Evolutionary conservation across 2,113 vertebrate species (phyloP), one percentile per base, ranked within the genome.

Genomic region (Buteo buteo): DNA sequence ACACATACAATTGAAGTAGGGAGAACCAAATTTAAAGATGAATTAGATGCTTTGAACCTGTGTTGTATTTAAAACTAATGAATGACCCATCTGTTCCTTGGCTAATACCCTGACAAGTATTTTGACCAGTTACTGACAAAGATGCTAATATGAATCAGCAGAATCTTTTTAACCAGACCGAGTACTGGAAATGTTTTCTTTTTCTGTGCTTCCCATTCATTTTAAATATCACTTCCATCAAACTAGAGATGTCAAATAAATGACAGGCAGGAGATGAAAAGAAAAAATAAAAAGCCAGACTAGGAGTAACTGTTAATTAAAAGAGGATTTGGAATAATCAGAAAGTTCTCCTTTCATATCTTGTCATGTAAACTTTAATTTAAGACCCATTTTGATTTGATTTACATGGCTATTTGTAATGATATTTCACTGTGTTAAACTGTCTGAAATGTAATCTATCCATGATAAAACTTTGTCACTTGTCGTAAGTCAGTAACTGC

Each of bases 241-340:
- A 17, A 50, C 47, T 29, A 10, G 16, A 88, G n/a, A 80, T 67
- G 31, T 94, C 76, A 85, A 81, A 74, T 54, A 80, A 82, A 90
- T 78, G 80, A 84, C 64, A 94, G 71, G 61, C 38, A 90, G 55
- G 80, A 92, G 67, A 85, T 86, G 65, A 57, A 93, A 94, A 91
- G 8, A n/a, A 78, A 81, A 95, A 87, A 82, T 40, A 77, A 94
- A 74, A 94, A 96, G 57, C 28, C 14, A 70, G 76, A 72, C 76
- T 90, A 26, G 44, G 36, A 65, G 45, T 52, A 92, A 88, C 19
- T 84, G 88, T 90, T 94, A 94, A 96, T 95, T 97, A 96, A 97
- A 94, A 73, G 57, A 69, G 74, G 36, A 91, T 96, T 94, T 96
- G 22, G 29, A 89, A n/a, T 73, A 88, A 88, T 73, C 50, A 78